Evolutionary conservation across 2,113 vertebrate species (phyloP).

Genomic region (Toxostoma redivivum): DNA sequence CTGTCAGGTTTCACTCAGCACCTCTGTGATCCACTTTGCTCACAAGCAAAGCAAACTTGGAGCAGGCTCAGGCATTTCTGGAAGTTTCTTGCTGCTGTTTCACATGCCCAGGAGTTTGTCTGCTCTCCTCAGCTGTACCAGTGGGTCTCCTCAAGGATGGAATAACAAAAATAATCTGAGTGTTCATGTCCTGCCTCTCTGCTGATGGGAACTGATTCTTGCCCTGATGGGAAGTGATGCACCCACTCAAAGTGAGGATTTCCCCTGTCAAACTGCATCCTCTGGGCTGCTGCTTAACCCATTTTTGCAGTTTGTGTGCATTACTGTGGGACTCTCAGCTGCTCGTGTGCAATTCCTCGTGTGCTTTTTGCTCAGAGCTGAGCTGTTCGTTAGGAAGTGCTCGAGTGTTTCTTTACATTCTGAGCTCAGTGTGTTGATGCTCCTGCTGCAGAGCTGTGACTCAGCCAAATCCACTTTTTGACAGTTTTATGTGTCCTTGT

Average conservation of each 20-base stretch:
- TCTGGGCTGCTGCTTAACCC: neutral
- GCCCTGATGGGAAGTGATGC: neutral
- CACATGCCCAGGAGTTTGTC: neutral
- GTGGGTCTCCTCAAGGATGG: neutral
- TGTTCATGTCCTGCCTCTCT: neutral
- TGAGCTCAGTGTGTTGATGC: neutral
- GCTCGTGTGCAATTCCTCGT: neutral
- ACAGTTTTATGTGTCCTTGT: neutral
- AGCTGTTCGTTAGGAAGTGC: neutral
- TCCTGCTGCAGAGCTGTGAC: neutral
- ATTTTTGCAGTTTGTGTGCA: too few relatives aligned
- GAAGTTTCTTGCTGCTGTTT: neutral
- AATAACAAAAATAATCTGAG: neutral
- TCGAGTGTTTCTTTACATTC: neutral
- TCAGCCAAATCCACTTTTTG: neutral
- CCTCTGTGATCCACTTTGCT: neutral
- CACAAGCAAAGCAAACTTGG: neutral
- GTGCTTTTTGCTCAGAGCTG: neutral
- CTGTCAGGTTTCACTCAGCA: neutral
- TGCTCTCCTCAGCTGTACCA: neutral
- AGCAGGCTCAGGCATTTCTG: neutral
- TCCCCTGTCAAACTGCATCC: neutral
- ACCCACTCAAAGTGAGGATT: neutral
- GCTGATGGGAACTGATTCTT: neutral
- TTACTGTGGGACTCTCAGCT: accelerated